Percentiles rank a stretch among this genome's conserved stretches.
Conservation (phyloP, 2,888 invertebrate genomes). For the Phengaris arion region DNA sequence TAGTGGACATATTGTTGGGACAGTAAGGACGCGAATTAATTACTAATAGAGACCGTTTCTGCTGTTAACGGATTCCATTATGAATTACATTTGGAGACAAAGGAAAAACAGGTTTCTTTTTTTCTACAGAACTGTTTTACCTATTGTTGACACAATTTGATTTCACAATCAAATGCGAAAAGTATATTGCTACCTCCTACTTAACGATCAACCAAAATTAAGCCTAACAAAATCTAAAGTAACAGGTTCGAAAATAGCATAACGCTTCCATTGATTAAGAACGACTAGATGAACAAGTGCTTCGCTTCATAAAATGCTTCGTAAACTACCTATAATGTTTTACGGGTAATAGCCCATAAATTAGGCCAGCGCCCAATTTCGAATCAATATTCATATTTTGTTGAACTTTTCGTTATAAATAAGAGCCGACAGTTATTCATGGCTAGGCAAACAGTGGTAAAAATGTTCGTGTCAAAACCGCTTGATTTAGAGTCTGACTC, state of each 20-base stretch:
- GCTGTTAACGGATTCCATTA: not conserved
- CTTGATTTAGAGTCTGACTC: constrained; percentile 24
- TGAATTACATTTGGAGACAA: not conserved
- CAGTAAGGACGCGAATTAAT: not conserved
- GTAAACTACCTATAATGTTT: not conserved
- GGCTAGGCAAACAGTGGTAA: constrained; percentile 20
- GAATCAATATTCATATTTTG: constrained; percentile 12
- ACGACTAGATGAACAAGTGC: not conserved
- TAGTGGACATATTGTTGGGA: not conserved
- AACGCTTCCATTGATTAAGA: not conserved
- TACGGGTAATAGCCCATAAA: constrained; percentile 1
- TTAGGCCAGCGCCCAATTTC: constrained; percentile 21
- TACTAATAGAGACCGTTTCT: not conserved
- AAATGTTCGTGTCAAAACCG: constrained; percentile 25
- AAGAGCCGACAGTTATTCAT: constrained; percentile 10
- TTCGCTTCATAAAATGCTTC: not conserved
- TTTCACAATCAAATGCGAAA: not conserved
- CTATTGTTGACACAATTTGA: not conserved
- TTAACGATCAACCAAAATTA: not conserved
- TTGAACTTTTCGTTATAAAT: constrained; percentile 23
- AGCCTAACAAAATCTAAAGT: not conserved
- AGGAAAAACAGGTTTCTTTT: not conserved
- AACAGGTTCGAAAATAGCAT: not conserved
- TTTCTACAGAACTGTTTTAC: not conserved
- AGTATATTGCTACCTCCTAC: not conserved